Percentiles rank a stretch among this genome's conserved stretches.
These are phyloP conservation scores for Brevimyrus niger DNA, from an alignment of 2,113 vertebrate genomes.

Conservation along the genomic window DNA sequence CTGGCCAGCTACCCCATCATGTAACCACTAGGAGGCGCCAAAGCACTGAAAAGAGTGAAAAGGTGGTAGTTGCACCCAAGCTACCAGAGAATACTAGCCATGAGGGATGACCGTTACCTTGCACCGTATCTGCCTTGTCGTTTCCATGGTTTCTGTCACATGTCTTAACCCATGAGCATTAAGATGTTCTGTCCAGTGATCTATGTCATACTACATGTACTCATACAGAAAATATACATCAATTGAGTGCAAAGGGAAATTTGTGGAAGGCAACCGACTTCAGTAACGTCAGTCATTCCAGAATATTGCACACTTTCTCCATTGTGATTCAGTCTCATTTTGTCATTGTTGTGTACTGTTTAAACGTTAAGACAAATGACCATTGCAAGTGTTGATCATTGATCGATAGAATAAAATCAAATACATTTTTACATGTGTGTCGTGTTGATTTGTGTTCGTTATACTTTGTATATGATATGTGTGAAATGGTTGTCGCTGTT, in stretches of 20 bases:
- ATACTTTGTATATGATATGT: neutral
- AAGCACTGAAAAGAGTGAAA: neutral
- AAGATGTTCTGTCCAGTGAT: neutral
- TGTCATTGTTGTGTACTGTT: neutral
- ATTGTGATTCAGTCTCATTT: neutral
- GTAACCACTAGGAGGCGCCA: constrained; percentile 40
- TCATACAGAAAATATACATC: neutral
- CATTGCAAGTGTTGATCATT: neutral
- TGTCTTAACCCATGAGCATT: neutral
- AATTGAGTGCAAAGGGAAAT: neutral
- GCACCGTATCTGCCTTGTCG: neutral
- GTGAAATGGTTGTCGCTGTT: neutral
- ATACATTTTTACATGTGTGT: neutral
- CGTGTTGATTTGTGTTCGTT: neutral
- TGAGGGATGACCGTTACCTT: neutral
- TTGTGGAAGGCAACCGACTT: neutral
- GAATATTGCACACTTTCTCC: neutral
- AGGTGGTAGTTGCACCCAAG: neutral
- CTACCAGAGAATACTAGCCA: neutral
- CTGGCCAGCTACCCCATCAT: constrained; percentile 72
- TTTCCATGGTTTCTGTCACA: neutral
- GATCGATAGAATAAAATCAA: neutral
- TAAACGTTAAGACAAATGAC: neutral
- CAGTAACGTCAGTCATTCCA: neutral
- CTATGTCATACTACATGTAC: neutral